Percentiles rank a stretch among this genome's conserved stretches.
Conservation (phyloP, 1,140 invertebrate genomes). For the Formica selysi region DNA sequence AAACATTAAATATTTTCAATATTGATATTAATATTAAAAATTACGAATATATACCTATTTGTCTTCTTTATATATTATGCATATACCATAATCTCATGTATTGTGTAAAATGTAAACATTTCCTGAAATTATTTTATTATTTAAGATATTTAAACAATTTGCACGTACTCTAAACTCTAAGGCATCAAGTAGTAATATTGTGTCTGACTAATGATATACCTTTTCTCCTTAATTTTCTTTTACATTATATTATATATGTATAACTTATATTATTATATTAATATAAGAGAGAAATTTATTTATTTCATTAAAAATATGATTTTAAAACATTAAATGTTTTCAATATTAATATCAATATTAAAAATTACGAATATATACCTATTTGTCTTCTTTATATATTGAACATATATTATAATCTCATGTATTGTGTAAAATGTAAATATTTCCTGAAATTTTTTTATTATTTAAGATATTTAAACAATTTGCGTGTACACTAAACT, state of each 20-base stretch:
- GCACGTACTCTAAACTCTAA: conserved; percentile 2
- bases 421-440: not conserved
- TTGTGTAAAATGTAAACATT: not conserved
- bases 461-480: not conserved
- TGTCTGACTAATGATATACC: conserved; percentile 5
- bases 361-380: not conserved
- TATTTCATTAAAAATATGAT: not conserved
- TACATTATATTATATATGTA: not conserved
- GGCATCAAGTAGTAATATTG: conserved; percentile 10
- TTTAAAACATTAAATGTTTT: conserved; percentile 1
- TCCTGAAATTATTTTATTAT: not conserved
- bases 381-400: not conserved
- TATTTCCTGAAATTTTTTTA: not conserved
- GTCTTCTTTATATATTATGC: not conserved
- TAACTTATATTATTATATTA: too few species aligned
- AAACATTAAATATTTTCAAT: not conserved
- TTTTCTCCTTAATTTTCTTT: conserved; percentile 13
- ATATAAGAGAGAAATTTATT: not conserved
- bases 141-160: not conserved
- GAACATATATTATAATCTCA: not conserved
- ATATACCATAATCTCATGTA: not conserved
- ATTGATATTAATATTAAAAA: not conserved
- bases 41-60: not conserved
- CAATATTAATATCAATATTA: not conserved
- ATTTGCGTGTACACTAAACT: not conserved